A percentile compares a stretch with the other conserved stretches of the same genome.
phyloP scores from a whole-genome alignment of 2,888 invertebrate genomes.

The Parnassius apollo region DNA sequence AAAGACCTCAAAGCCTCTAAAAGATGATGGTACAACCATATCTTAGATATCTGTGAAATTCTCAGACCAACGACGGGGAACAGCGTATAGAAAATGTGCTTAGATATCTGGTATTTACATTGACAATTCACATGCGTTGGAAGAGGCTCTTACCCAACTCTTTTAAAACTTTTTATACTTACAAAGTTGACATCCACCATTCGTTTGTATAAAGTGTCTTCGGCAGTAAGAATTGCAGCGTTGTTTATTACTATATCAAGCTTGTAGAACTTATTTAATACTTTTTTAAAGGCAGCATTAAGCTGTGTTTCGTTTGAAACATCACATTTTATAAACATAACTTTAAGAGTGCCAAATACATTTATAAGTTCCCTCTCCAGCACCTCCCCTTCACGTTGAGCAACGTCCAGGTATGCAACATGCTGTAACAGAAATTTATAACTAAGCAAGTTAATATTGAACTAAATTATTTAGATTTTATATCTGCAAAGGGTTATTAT shows the following conservation, averaged over 20 bases:
- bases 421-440: constrained; percentile 49
- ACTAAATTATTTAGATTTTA: no score
- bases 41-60: no score
- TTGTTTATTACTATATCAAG: constrained; percentile 67
- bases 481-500: no score
- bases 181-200: constrained; percentile 71
- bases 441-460: background rate
- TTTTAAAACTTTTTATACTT: constrained; percentile 36
- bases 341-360: constrained; percentile 66
- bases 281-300: constrained; percentile 54
- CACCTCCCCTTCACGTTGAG: constrained; percentile 55
- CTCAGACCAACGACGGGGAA: no score
- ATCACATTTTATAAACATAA: constrained; percentile 73
- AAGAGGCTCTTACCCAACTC: no score
- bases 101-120: no score
- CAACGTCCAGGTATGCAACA: constrained; percentile 66
- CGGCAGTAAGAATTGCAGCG: constrained; percentile 54
- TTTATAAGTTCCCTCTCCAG: constrained; percentile 57
- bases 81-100: no score
- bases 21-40: no score
- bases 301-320: constrained; percentile 59
- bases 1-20: no score
- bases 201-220: constrained; percentile 45
- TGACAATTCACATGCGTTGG: no score
- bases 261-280: constrained; percentile 61